Conservation (phyloP, 2,113 vertebrate species). For the Mus musculus region DNA sequence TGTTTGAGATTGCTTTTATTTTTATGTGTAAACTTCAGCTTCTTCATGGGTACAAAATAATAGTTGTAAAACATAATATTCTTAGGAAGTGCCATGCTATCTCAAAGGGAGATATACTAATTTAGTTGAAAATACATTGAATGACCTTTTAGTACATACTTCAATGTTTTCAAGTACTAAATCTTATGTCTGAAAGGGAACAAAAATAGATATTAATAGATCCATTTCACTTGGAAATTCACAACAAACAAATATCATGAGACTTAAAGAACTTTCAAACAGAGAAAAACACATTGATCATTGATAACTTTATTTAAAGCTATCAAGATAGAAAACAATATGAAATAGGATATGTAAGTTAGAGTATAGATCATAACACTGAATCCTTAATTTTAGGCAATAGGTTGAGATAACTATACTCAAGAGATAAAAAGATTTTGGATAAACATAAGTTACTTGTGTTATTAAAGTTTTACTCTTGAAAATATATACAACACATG, state of each 20-base stretch:
- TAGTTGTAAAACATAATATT: not conserved
- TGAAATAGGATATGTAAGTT: not conserved
- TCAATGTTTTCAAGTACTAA: not conserved
- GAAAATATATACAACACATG: not conserved
- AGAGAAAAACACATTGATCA: not conserved
- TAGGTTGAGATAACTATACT: not conserved
- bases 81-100: not conserved
- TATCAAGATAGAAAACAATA: not conserved
- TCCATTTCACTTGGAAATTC: not conserved
- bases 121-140: not conserved
- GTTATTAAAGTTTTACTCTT: not conserved
- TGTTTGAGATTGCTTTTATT: not conserved
- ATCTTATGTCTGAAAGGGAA: not conserved
- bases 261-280: not conserved
- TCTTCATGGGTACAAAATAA: not conserved
- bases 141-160: not conserved
- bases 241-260: not conserved
- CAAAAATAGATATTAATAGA: not conserved
- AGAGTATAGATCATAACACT: not conserved
- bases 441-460: no score
- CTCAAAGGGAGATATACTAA: slow-evolving; percentile 12
- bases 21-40: not conserved
- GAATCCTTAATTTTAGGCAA: not conserved
- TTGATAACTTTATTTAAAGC: not conserved
- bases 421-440: no score